Percentiles rank a stretch among this genome's conserved stretches.
Conservation (phyloP, 23 tunicate genomes). For the Halocynthia aurantium region DNA sequence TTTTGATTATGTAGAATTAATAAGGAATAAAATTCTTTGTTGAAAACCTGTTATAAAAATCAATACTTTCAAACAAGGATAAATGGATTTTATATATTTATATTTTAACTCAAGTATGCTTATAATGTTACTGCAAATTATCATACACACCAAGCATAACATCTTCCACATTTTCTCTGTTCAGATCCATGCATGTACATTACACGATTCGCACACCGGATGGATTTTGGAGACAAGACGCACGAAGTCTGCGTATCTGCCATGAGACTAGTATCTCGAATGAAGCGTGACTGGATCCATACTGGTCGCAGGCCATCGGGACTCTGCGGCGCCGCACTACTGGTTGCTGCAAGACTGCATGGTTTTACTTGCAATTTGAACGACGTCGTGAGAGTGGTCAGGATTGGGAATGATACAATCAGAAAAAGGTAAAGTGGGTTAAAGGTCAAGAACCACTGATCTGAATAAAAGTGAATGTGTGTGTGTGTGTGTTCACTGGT, state of each 20-base stretch:
- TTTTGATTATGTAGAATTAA: no score
- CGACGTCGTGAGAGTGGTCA: constrained; percentile 82
- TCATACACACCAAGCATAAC: neutral
- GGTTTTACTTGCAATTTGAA: constrained; percentile 65
- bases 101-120: no score
- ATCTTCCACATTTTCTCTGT: constrained; percentile 3
- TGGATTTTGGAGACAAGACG: constrained; percentile 86
- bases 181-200: constrained; percentile 96
- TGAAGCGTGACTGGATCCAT: constrained; percentile 97
- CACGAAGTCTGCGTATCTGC: constrained; percentile 87
- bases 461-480: no score
- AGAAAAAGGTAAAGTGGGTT: constrained; percentile 45
- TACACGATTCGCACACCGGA: constrained; percentile 94
- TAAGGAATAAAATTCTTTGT: no score
- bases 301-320: constrained; percentile 94
- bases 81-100: no score
- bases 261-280: constrained; percentile 82
- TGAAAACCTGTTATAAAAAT: no score
- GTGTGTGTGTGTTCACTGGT: no score
- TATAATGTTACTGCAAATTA: neutral
- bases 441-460: no score
- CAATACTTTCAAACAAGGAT: no score
- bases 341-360: constrained; percentile 91
- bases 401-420: constrained; percentile 90
- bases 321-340: constrained; percentile 95